Evolutionary conservation across 1,140 invertebrate species (phyloP), one percentile per base, ranked within the genome.

Genomic region (Rhynchophorus ferrugineus): DNA sequence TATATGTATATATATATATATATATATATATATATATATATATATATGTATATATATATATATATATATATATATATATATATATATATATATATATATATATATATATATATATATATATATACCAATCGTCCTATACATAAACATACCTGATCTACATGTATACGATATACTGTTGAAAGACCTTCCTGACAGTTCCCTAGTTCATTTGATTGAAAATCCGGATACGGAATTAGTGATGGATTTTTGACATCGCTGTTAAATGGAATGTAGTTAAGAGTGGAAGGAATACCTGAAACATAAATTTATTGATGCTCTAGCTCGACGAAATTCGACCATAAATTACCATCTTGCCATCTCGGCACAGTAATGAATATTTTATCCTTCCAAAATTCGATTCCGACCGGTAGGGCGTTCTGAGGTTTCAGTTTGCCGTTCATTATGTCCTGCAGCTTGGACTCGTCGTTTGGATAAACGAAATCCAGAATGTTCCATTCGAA

Each of bases 301-400:
- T 22, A 41, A 41, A 18, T 2, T 7, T 14, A 14, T 13, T 14
- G n/a, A 38, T 34, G n/a, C n/a, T n/a, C n/a, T n/a, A n/a, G n/a
- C n/a, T n/a, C n/a, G n/a, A n/a, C n/a, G n/a, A n/a, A n/a, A n/a
- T n/a, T 29, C 11, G 11, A 29, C 5, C 11, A 29, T 11, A 6
- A 29, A 44, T 49, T 60, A 66, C 69, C 69, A 44, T 46, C 53
- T 35, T 74, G 74, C 86, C 85, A 88, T 59, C 86, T 78, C 1
- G 87, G 86, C 1, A 90, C 82, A 17, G 78, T 79, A 20, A 90
- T 78, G 63, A 89, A 90, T 0, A 89, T 69, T 53, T 86, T 87
- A 58, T 88, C 82, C 24, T 72, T 74, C 79, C 81, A 87, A 46
- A 86, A 73, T 69, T 90, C 86, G 20, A 89, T 81, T 9, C 86